A percentile compares a stretch with the other conserved stretches of the same genome.
These are phyloP conservation scores for Cuniculus paca DNA, from an alignment of 2,797 vertebrate genomes.

Conservation along the genomic window DNA sequence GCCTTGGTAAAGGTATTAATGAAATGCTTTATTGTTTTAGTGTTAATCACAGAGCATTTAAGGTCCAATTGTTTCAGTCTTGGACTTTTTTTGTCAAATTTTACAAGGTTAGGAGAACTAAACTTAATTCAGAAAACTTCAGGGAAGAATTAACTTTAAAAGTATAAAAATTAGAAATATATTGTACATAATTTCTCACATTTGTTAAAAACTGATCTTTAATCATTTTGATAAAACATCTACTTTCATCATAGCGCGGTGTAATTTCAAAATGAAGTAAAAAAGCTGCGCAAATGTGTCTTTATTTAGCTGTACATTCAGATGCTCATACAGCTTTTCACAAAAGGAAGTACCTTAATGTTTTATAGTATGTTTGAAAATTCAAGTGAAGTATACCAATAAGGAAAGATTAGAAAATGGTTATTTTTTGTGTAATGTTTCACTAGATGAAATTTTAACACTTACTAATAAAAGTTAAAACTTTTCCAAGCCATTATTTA, in stretches of 20 bases:
- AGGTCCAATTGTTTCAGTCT: slow-evolving; percentile 61
- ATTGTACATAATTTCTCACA: not conserved
- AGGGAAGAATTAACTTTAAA: slow-evolving; percentile 17
- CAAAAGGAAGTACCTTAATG: not conserved
- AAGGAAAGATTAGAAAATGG: not conserved
- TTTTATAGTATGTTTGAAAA: not conserved
- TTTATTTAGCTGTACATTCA: not conserved
- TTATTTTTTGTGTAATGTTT: not conserved
- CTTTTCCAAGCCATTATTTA: slow-evolving; percentile 9
- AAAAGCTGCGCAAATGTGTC: not conserved
- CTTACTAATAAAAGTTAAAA: slow-evolving; percentile 31
- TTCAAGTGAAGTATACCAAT: not conserved
- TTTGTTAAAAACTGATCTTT: slow-evolving; percentile 50
- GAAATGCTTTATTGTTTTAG: slow-evolving; percentile 5
- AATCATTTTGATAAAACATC: slow-evolving; percentile 33
- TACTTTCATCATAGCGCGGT: slow-evolving; percentile 32
- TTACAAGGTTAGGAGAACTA: slow-evolving; percentile 29
- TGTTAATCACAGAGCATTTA: slow-evolving; percentile 46
- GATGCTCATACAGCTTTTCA: not conserved
- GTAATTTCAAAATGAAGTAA: slow-evolving; percentile 23
- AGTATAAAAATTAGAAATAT: slow-evolving; percentile 42
- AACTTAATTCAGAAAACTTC: slow-evolving; percentile 31
- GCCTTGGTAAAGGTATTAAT: slow-evolving; percentile 25
- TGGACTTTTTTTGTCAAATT: slow-evolving; percentile 42
- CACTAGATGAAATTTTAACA: not conserved